Base-by-base conservation (phyloP, 1,140 invertebrate genomes). In the Brachionus paranguensis region DNA sequence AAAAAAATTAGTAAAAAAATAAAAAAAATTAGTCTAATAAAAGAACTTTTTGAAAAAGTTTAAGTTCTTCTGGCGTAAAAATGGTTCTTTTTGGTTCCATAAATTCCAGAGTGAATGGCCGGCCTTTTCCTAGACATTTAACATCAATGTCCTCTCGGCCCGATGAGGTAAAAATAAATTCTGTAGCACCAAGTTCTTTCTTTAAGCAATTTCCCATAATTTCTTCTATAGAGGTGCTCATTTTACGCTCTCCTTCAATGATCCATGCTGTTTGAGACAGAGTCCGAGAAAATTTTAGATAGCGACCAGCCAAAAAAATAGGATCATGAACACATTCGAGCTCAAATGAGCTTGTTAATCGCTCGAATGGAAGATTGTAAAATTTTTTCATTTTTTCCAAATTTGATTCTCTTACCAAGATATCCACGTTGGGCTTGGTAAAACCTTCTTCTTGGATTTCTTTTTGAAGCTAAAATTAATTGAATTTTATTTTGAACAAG, bases 121-220 rank as follows among this genome's bases (percentile, higher is more conserved):
- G 89, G 2, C 96, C 96, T 72, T 90, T 91, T n/a, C 95, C 94
- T 45, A 97, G 88, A 88, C 93, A 91, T 78, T 87, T 85, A 0
- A 98, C 95, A 90, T 97, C 95, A 0, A 95, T 95, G 91, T 99
- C 96, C 90, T 98, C 96, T 78, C 96, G 90, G 0, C 96, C 96
- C 84, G 95, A 96, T 5, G 96, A 92, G 85, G 94, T 93, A 87
- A 92, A 98, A 93, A 88, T 94, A 92, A 86, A 88, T 86, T 87
- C 53, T 29, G 60, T 83, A 10, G 81, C 60, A 45, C 20, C 88
- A 17, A 92, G 90, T 68, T 74, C 91, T 37, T 88, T 91, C 86
- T 87, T 91, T 86, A 86, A 89, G 87, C 60, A 88, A 70, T 91
- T 90, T 86, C 93, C 93, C 65, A 98, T 93, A 17, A 96, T 91